A percentile compares a stretch with the other conserved stretches of the same genome.
Evolutionary conservation across 2,113 vertebrate genomes (phyloP).

Genomic region (Nothoprocta pentlandii): DNA sequence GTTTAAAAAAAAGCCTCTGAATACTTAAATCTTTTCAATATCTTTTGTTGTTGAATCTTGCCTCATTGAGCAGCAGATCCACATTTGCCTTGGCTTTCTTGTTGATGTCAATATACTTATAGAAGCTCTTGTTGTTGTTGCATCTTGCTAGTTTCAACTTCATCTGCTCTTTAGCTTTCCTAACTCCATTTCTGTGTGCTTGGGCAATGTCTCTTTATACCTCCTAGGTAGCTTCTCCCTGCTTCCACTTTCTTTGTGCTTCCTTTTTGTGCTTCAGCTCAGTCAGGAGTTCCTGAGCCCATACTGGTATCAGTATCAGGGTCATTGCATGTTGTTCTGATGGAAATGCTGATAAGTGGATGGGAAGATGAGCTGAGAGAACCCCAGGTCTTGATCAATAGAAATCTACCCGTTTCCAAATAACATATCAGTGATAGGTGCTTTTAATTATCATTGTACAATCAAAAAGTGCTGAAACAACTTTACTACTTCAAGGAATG

Average conservation of each 20-base stretch:
- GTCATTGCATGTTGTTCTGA: background rate
- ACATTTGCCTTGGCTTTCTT: background rate
- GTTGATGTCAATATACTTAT: background rate
- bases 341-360: accelerated
- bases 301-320: background rate
- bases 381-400: background rate
- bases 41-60: background rate
- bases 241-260: background rate
- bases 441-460: background rate
- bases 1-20: background rate
- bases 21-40: background rate
- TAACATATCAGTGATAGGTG: background rate
- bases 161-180: background rate
- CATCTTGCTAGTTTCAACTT: background rate
- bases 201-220: background rate
- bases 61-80: background rate
- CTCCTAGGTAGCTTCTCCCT: background rate
- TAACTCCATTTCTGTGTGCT: background rate
- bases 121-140: background rate
- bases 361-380: background rate
- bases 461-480: background rate
- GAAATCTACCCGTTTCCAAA: background rate
- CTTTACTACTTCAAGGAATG: background rate
- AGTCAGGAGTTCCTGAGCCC: background rate
- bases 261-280: background rate